Evolutionary conservation across 2,888 invertebrate genomes (phyloP).

Genomic region (Philopedon plagiatum): DNA sequence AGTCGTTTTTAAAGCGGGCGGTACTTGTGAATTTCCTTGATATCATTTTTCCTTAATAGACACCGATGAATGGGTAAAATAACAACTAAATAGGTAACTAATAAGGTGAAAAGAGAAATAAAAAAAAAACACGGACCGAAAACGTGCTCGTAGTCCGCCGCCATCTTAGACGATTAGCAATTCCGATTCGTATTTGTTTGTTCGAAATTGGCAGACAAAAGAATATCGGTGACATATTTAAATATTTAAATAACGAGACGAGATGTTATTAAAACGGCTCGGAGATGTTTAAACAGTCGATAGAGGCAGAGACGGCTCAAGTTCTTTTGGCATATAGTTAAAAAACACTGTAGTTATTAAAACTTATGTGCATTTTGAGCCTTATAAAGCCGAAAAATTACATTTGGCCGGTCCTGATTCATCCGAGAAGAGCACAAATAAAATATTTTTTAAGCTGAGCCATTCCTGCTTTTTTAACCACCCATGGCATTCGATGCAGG

Average conservation of each 20-base stretch:
- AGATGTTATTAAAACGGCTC: slow-evolving; percentile 59
- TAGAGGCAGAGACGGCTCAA: slow-evolving; percentile 39
- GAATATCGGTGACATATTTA: slow-evolving; percentile 66
- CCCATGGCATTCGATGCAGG: not conserved
- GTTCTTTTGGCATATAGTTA: not conserved
- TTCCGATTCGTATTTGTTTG: slow-evolving; percentile 67
- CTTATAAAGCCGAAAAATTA: too few species aligned
- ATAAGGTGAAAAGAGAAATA: not conserved
- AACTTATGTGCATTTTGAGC: too few species aligned
- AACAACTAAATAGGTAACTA: too few species aligned
- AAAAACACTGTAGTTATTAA: too few species aligned
- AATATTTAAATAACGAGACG: slow-evolving; percentile 65
- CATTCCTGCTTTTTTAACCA: not conserved
- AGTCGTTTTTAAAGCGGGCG: slow-evolving; percentile 6
- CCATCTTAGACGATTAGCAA: slow-evolving; percentile 65
- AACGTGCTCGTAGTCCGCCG: slow-evolving; percentile 19
- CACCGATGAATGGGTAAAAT: too few species aligned
- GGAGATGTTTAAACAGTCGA: slow-evolving; percentile 54
- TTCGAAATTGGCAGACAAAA: slow-evolving; percentile 64
- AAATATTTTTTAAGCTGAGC: not conserved
- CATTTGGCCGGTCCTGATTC: too few species aligned
- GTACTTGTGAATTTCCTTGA: too few species aligned
- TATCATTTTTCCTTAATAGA: too few species aligned
- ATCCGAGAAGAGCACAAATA: too few species aligned
- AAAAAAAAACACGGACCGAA: slow-evolving; percentile 8